Conservation (phyloP, 2,113 vertebrate species). For the Crocuta crocuta region DNA sequence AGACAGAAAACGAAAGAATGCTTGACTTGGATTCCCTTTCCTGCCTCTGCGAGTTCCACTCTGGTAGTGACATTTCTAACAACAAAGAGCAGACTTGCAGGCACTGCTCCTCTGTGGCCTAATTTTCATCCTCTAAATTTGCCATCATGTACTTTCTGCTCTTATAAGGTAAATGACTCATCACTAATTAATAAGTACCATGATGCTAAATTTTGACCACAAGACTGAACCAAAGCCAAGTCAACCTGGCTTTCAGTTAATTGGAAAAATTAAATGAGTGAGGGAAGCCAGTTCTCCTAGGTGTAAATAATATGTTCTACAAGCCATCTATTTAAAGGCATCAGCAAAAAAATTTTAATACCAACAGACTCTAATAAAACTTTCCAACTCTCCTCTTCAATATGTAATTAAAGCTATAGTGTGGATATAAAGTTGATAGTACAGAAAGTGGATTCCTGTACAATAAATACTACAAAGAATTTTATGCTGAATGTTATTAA, state of each 20-base stretch:
- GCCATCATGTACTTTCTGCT: constrained; percentile 36
- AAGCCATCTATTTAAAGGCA: constrained; percentile 34
- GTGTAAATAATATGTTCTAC: constrained; percentile 50
- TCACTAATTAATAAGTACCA: constrained; percentile 69
- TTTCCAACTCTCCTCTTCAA: neutral
- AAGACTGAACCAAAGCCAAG: constrained; percentile 61
- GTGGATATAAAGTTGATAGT: neutral
- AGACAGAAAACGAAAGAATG: neutral
- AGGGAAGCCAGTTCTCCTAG: constrained; percentile 32
- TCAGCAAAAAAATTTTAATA: constrained; percentile 37
- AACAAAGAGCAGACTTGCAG: constrained; percentile 13
- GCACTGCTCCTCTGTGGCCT: neutral
- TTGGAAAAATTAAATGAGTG: constrained; percentile 48
- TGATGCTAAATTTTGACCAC: constrained; percentile 58
- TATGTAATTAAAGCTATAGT: neutral
- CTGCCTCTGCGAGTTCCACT: neutral
- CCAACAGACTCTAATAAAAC: neutral
- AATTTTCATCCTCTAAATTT: constrained; percentile 58
- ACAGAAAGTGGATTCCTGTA: neutral
- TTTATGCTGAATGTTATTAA: neutral
- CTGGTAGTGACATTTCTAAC: constrained; percentile 30
- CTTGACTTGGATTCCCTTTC: neutral
- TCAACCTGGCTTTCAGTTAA: constrained; percentile 69
- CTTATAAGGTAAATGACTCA: constrained; percentile 66
- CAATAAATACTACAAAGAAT: neutral